A percentile compares a stretch with the other conserved stretches of the same genome.
phyloP scores from a whole-genome alignment of 2,113 vertebrate genomes.

The sheep (Ovis aries) region ARS-UI_Ramb_v3.0 NC_056056.1:73664001-73664500 shows the following conservation, averaged over 20 bases:
- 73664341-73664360: not conserved
- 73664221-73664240: not conserved
- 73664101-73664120: not conserved
- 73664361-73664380: not conserved
- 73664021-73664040: not conserved
- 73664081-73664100: not conserved
- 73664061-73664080: not conserved
- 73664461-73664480: not conserved
- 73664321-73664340: not conserved
- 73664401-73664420: not conserved
- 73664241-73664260: not conserved
- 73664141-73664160: not conserved
- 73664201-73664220: not conserved
- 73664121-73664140: not conserved
- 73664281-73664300: not conserved
- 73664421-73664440: not conserved
- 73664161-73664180: not conserved
- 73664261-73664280: not conserved
- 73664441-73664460: not conserved
- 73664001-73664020: not conserved
- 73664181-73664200: not conserved
- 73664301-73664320: not conserved
- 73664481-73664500: not conserved
- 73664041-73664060: not conserved
- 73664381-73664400: not conserved